Evolutionary conservation across 2,113 vertebrate genomes (phyloP).

Genomic region (Syngnathus floridae): DNA sequence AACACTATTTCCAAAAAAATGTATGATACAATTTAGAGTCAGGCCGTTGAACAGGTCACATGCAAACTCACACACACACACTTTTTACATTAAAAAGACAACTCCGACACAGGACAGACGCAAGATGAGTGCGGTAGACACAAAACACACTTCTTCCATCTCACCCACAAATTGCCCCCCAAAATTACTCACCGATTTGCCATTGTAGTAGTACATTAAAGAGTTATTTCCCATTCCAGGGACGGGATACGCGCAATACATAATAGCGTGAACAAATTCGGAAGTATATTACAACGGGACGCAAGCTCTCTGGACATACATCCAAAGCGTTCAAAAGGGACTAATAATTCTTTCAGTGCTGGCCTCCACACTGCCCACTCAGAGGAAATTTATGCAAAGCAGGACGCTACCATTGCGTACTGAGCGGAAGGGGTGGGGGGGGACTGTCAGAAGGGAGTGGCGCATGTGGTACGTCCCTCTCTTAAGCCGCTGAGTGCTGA

Average conservation of each 20-base stretch:
- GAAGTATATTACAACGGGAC: slow-evolving; percentile 52
- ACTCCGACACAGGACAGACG: slow-evolving; percentile 7
- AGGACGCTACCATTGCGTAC: slow-evolving; percentile 82
- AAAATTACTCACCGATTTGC: slow-evolving; percentile 88
- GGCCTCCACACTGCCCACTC: slow-evolving; percentile 84
- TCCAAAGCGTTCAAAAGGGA: slow-evolving; percentile 75
- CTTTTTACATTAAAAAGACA: slow-evolving; percentile 6
- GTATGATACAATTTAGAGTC: background rate
- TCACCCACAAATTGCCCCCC: slow-evolving; percentile 58
- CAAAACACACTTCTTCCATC: slow-evolving; percentile 26
- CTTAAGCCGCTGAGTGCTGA: slow-evolving; percentile 73
- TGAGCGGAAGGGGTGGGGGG: slow-evolving; percentile 58
- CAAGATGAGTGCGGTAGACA: slow-evolving; percentile 19
- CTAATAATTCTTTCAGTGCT: slow-evolving; percentile 80
- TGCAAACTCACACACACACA: slow-evolving; percentile 16
- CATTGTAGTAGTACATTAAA: slow-evolving; percentile 98
- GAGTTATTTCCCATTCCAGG: slow-evolving; percentile 94
- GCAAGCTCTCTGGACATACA: slow-evolving; percentile 76
- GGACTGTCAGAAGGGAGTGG: slow-evolving; percentile 59
- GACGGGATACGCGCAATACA: slow-evolving; percentile 96
- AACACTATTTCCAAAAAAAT: slow-evolving; percentile 1
- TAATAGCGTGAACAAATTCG: slow-evolving; percentile 63
- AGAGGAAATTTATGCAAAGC: slow-evolving; percentile 95
- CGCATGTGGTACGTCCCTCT: slow-evolving; percentile 58
- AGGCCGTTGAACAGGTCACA: background rate